A percentile compares a stretch with the other conserved stretches of the same genome.
Conservation (phyloP, 1,140 invertebrate genomes). For the Diplogasteroides magnus region DNA sequence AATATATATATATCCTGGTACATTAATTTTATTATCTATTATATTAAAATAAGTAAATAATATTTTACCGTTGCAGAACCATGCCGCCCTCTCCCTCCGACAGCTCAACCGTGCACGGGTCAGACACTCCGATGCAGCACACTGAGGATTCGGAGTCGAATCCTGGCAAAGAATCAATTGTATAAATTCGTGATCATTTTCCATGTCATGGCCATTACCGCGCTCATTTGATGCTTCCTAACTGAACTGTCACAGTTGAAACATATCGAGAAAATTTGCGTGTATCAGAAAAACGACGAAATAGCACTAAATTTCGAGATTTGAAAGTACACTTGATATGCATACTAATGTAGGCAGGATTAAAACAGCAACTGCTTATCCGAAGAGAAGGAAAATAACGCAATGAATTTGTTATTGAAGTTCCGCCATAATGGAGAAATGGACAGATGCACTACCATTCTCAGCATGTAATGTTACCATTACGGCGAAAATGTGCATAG, state of each 20-base stretch:
- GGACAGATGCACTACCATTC: no score
- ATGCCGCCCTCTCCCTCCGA: slow-evolving; percentile 35
- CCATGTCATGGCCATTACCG: not conserved
- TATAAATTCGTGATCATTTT: not conserved
- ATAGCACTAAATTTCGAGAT: no score
- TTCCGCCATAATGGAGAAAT: not conserved
- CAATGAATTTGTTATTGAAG: not conserved
- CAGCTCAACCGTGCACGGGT: slow-evolving; percentile 35
- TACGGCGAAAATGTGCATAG: no score
- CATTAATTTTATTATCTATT: no score
- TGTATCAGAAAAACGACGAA: no score
- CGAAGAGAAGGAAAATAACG: not conserved
- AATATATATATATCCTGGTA: no score
- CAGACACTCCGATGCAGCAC: slow-evolving; percentile 47
- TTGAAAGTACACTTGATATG: no score
- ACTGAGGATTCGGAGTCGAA: slow-evolving; percentile 30
- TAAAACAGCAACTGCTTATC: no score
- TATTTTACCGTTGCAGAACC: slow-evolving; percentile 5
- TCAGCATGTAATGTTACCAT: no score
- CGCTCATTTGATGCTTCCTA: not conserved
- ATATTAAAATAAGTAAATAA: no score
- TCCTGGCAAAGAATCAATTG: slow-evolving; percentile 17
- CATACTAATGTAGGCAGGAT: no score
- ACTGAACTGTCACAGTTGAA: not conserved
- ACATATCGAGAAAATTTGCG: no score